Evolutionary conservation across 2,113 vertebrate genomes (phyloP).

Genomic region (Rhizomys pruinosus): DNA sequence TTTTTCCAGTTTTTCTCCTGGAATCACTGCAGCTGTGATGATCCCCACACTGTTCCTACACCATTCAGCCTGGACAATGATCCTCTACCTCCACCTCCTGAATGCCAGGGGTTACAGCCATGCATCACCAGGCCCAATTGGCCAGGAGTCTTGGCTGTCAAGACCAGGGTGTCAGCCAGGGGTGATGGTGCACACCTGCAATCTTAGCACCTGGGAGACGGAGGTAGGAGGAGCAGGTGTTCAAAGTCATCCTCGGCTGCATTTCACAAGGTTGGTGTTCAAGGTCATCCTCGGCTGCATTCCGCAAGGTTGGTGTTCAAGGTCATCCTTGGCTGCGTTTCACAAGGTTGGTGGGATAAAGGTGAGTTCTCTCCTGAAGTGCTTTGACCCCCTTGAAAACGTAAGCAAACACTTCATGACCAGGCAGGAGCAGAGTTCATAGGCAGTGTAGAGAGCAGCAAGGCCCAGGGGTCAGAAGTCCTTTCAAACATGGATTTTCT

Average conservation of each 20-base stretch:
- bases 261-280: too few relatives aligned
- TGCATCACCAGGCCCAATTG: not conserved
- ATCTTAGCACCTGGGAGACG: not conserved
- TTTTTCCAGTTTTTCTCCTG: not conserved
- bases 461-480: constrained; percentile 24
- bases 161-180: not conserved
- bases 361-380: not conserved
- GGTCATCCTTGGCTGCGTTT: not conserved
- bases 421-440: constrained; percentile 24
- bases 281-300: too few relatives aligned
- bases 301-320: too few relatives aligned
- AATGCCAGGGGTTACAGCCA: not conserved
- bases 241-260: too few relatives aligned
- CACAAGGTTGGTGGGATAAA: not conserved
- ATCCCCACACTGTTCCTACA: not conserved
- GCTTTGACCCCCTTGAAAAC: not conserved
- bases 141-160: not conserved
- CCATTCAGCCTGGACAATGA: not conserved
- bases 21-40: not conserved
- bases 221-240: not conserved
- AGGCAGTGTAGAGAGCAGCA: not conserved
- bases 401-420: constrained; percentile 17
- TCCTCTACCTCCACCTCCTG: not conserved
- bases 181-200: not conserved
- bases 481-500: constrained; percentile 54